phyloP scores from a whole-genome alignment of 2,888 invertebrate genomes.

The Eueremaeus valkanovi region DNA sequence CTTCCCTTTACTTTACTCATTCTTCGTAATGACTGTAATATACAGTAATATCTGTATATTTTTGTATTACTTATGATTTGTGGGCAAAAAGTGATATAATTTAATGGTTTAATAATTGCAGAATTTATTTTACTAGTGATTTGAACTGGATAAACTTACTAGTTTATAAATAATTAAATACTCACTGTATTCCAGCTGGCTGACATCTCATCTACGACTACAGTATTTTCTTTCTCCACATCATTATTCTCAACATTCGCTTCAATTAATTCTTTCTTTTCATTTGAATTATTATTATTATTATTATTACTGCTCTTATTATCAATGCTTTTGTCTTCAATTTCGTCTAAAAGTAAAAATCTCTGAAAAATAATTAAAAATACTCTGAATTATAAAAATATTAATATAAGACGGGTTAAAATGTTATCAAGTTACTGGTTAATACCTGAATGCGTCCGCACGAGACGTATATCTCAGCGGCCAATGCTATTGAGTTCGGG shows the following conservation, averaged over 20 bases:
- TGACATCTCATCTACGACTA: constrained; percentile 19
- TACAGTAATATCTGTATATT: too few species aligned
- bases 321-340: constrained; percentile 39
- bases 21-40: too few species aligned
- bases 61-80: too few species aligned
- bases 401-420: neutral
- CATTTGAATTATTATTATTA: neutral
- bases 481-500: constrained; percentile 73
- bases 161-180: neutral
- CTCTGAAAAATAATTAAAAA: constrained; percentile 48
- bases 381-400: neutral
- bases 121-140: too few species aligned
- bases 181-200: constrained; percentile 18
- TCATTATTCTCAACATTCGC: neutral
- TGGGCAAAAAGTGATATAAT: too few species aligned
- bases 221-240: neutral
- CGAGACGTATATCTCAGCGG: constrained; percentile 72
- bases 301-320: constrained; percentile 30
- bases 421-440: neutral
- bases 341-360: constrained; percentile 54
- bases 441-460: constrained; percentile 63
- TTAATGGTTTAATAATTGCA: too few species aligned
- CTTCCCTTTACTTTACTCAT: too few species aligned
- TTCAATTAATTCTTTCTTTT: constrained; percentile 59
- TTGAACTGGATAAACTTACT: constrained; percentile 31